These are phyloP conservation scores for Papilio dardanus DNA, from an alignment of 1,140 invertebrate species.

Conservation along the genomic window DNA sequence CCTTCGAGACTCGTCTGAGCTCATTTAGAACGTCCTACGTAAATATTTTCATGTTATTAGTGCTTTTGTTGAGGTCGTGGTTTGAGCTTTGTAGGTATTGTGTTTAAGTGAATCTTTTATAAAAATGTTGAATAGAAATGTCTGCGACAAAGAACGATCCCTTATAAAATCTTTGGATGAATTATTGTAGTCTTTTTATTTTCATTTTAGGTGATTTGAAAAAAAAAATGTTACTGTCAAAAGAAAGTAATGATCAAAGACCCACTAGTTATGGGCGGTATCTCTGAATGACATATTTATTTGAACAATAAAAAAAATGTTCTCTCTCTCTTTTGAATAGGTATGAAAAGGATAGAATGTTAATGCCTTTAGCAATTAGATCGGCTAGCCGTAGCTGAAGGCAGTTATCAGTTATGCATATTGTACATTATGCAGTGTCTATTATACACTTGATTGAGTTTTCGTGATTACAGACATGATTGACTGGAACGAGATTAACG, in stretches of 20 bases:
- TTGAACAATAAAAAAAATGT: too few species aligned
- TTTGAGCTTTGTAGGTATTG: not conserved
- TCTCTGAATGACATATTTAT: too few species aligned
- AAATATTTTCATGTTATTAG: constrained; percentile 21
- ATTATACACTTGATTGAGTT: constrained; percentile 23
- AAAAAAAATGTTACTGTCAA: not conserved
- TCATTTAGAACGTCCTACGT: not conserved
- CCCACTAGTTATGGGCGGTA: too few species aligned
- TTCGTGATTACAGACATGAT: constrained; percentile 17
- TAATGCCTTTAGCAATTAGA: not conserved
- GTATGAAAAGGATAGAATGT: not conserved
- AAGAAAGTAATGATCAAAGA: too few species aligned
- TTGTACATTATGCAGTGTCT: not conserved
- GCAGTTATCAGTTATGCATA: constrained; percentile 19
- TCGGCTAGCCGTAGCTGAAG: not conserved
- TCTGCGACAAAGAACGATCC: not conserved
- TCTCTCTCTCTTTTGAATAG: not conserved
- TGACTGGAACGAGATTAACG: constrained; percentile 21
- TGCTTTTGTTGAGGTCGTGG: not conserved
- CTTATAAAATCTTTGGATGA: not conserved
- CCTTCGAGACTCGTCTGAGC: not conserved
- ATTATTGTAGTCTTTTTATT: not conserved
- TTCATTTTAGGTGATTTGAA: too few species aligned
- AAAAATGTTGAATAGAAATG: not conserved
- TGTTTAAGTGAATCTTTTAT: not conserved